These are phyloP conservation scores for Trichonephila clavipes DNA, from an alignment of 1,140 invertebrate genomes.

Conservation along the genomic window DNA sequence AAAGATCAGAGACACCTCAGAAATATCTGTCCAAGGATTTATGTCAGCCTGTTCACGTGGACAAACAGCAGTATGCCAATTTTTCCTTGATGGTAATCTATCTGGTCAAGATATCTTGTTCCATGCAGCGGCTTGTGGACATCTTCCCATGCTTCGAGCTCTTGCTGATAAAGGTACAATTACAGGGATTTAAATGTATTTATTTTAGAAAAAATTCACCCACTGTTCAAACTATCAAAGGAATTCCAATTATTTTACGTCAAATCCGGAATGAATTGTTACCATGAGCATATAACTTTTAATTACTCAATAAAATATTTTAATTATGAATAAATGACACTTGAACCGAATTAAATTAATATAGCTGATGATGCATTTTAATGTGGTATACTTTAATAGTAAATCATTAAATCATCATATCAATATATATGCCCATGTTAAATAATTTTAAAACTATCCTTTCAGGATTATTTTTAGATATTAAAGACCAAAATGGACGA, in stretches of 20 bases:
- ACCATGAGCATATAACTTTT: no score
- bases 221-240: no score
- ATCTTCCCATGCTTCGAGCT: background rate
- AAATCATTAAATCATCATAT: no score
- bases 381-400: no score
- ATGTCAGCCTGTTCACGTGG: background rate
- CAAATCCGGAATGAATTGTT: no score
- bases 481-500: background rate
- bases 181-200: background rate
- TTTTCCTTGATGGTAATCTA: background rate
- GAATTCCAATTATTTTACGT: no score
- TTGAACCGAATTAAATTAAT: no score
- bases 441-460: background rate
- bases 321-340: no score
- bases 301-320: no score
- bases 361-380: no score
- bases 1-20: background rate
- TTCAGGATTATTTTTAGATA: slow-evolving; percentile 15
- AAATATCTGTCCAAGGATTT: background rate
- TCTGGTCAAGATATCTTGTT: background rate
- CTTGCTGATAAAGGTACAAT: background rate
- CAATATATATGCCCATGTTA: background rate
- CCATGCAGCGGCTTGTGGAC: background rate
- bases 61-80: slow-evolving; percentile 3
- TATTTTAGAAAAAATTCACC: background rate